Conservation (phyloP, 1,140 invertebrate species). For the Magallana gigas region DNA sequence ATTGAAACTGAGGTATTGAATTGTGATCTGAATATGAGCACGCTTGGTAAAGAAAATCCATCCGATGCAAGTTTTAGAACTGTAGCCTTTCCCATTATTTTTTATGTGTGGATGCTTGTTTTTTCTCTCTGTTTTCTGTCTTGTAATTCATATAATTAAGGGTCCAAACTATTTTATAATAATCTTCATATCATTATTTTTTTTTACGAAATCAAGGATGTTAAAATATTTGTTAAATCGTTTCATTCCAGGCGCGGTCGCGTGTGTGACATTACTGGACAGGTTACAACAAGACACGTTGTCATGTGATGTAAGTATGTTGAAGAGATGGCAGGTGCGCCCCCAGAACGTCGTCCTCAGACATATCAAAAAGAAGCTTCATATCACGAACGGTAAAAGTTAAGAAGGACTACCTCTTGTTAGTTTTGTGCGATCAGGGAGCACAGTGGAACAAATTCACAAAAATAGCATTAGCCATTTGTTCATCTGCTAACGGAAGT, state of each 20-base stretch:
- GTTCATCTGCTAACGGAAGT: too few relatives aligned
- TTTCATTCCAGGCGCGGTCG: constrained; percentile 85
- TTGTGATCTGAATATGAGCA: too few relatives aligned
- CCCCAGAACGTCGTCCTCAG: constrained; percentile 92
- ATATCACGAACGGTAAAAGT: constrained; percentile 32
- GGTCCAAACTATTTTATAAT: not conserved
- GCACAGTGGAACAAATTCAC: too few relatives aligned
- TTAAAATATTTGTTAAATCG: too few relatives aligned
- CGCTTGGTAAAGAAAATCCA: too few relatives aligned
- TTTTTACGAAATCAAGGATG: too few relatives aligned
- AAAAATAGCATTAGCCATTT: too few relatives aligned
- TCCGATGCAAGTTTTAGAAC: too few relatives aligned
- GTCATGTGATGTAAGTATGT: constrained; percentile 87
- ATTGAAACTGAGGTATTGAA: too few relatives aligned
- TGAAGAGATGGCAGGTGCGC: constrained; percentile 95
- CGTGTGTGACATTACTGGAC: constrained; percentile 96
- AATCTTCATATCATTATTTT: not conserved
- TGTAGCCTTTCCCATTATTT: too few relatives aligned
- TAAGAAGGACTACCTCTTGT: too few relatives aligned
- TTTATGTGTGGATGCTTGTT: not conserved
- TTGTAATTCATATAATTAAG: not conserved
- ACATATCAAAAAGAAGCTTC: constrained; percentile 91
- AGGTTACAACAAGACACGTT: constrained; percentile 96
- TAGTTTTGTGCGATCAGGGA: too few relatives aligned
- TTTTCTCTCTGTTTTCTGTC: not conserved